Percentiles rank a stretch among this genome's conserved stretches.
These are phyloP conservation scores for Himalopsyche kuldschensis DNA, from an alignment of 2,888 invertebrate species.

Conservation along the genomic window DNA sequence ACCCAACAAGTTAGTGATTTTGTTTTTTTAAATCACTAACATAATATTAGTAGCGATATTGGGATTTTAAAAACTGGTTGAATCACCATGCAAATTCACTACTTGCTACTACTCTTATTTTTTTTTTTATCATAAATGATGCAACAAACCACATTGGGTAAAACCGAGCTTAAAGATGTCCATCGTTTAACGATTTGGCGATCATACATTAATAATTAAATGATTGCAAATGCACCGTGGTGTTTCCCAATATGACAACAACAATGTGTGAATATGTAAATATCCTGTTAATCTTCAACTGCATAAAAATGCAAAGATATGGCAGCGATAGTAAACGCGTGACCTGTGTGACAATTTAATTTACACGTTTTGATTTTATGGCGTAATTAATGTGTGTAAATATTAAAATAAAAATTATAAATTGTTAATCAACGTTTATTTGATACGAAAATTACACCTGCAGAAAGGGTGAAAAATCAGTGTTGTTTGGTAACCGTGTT, in stretches of 20 bases:
- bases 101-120: neutral
- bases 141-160: conserved; percentile 29
- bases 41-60: too few relatives aligned
- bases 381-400: too few relatives aligned
- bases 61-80: neutral
- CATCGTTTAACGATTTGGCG: conserved; percentile 14
- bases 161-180: conserved; percentile 3
- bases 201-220: conserved; percentile 32
- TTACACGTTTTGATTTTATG: too few relatives aligned
- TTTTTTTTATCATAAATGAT: conserved; percentile 9
- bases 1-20: too few relatives aligned
- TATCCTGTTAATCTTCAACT: neutral
- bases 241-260: neutral
- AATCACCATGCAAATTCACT: neutral
- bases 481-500: too few relatives aligned
- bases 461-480: too few relatives aligned
- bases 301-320: neutral
- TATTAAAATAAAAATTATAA: too few relatives aligned
- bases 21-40: too few relatives aligned
- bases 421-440: too few relatives aligned
- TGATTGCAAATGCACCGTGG: conserved; percentile 9
- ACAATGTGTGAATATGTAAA: neutral
- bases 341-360: too few relatives aligned
- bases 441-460: too few relatives aligned
- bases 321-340: too few relatives aligned